Evolutionary conservation across 2,797 vertebrate genomes (phyloP), one percentile per base, ranked within the genome.

Genomic region (Sibirionetta formosa): DNA sequence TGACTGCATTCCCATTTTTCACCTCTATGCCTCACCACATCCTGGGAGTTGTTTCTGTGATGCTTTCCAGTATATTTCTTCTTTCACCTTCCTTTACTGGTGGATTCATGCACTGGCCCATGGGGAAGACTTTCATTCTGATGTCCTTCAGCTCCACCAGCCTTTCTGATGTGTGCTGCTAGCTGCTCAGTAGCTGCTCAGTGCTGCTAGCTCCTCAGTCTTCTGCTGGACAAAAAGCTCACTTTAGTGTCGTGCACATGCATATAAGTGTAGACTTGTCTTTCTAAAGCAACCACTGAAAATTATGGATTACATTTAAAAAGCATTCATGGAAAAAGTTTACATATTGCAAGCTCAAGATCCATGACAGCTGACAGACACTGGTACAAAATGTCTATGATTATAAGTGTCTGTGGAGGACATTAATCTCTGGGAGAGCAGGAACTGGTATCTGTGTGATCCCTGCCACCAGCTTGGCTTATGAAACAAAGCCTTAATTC

Each of bases 401-500:
- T 90, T 65, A 65, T 24, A 79, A 29, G 57, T 68, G 51, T 69
- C 8, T 51, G 15, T 40, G 65, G 50, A 82, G 44, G 40, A 60
- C 20, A 12, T 75, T 54, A 29, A 61, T 14, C 35, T 69, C 12
- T 36, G 14, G 18, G 20, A 91, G 33, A 90, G 19, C 3, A 71
- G 12, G 40, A 91, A 83, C 10, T 78, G 33, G 18, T 87, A 73
- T 90, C 85, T 63, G 22, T 51, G 36, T 38, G 68, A 86, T 17
- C 35, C 89, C 50, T 86, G 23, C n/a, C 40, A 91, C 40, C 13
- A 76, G 18, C 29, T 96, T 86, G 6, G 1, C 14, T 92, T 80
- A 31, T 57, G 46, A 85, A 96, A 78, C 27, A 65, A 81, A 94
- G 57, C 44, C 46, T 64, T 29, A 75, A 84, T 76, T 93, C 40